phyloP scores from a whole-genome alignment of 2,888 invertebrate genomes.

The Amblyteles armatorius region DNA sequence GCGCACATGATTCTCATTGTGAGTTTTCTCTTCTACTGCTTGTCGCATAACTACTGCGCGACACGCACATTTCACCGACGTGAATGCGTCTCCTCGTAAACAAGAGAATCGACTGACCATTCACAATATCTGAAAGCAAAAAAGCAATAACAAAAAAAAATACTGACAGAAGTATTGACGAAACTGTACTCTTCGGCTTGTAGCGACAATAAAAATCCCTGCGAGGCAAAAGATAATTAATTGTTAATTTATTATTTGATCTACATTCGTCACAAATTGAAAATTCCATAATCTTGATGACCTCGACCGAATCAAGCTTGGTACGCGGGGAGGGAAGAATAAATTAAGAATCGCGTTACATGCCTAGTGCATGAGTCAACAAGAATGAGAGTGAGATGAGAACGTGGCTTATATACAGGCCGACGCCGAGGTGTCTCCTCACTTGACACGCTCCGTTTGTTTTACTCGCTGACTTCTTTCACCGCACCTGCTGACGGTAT shows the following conservation, averaged over 20 bases:
- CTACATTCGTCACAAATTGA: neutral
- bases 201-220: neutral
- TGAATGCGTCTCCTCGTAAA: neutral
- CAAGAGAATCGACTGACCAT: neutral
- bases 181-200: neutral
- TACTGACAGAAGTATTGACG: neutral
- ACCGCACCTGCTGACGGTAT: slow-evolving; percentile 12
- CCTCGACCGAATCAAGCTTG: slow-evolving; percentile 23
- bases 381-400: slow-evolving; percentile 39
- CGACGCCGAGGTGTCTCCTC: slow-evolving; percentile 29
- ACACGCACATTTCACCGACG: slow-evolving; percentile 17
- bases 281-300: slow-evolving; percentile 43
- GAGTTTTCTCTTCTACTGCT: slow-evolving; percentile 46
- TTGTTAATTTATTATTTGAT: neutral
- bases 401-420: slow-evolving; percentile 3
- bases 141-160: neutral
- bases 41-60: slow-evolving; percentile 7
- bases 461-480: slow-evolving; percentile 34
- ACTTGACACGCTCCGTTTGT: slow-evolving; percentile 60
- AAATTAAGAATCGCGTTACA: slow-evolving; percentile 9
- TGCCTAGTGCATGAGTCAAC: slow-evolving; percentile 2
- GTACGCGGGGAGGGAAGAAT: neutral
- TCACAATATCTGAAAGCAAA: neutral
- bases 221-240: neutral
- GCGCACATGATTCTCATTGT: slow-evolving; percentile 8